A percentile compares a stretch with the other conserved stretches of the same genome.
Conservation (phyloP, 1,140 invertebrate species). For the Hermetia illucens region DNA sequence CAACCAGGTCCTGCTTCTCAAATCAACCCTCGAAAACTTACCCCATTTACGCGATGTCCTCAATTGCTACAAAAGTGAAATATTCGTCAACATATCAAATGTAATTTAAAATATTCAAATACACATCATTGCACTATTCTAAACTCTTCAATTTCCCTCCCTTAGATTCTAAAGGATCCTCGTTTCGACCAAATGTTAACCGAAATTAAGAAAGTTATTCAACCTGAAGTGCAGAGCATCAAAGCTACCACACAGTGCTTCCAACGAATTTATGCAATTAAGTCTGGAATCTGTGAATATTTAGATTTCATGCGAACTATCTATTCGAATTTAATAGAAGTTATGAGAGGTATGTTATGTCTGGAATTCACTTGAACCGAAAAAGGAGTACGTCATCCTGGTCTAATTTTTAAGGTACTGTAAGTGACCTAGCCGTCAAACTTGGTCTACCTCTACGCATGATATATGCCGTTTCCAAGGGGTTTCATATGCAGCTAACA, state of each 20-base stretch:
- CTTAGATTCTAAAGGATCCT: not conserved
- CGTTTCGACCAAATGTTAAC: constrained; percentile 37
- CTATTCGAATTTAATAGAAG: constrained; percentile 62
- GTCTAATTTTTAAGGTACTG: constrained; percentile 16
- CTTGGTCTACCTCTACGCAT: constrained; percentile 49
- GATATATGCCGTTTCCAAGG: constrained; percentile 48
- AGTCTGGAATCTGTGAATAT: constrained; percentile 52
- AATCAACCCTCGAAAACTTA: constrained; percentile 58
- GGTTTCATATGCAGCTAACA: constrained; percentile 58
- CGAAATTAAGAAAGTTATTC: constrained; percentile 50
- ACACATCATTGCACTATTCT: not conserved
- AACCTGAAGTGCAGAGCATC: constrained; percentile 49
- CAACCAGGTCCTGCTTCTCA: constrained; percentile 63
- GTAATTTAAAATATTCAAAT: not conserved
- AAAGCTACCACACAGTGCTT: constrained; percentile 53
- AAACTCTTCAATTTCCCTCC: constrained; percentile 31
- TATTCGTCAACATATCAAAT: not conserved
- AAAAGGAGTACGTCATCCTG: too few relatives aligned
- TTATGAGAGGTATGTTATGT: constrained; percentile 59
- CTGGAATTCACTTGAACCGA: too few relatives aligned
- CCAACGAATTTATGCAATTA: constrained; percentile 76
- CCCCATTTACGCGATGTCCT: not conserved
- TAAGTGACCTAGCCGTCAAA: constrained; percentile 45
- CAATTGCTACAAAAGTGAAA: not conserved
- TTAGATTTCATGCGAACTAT: constrained; percentile 63